Evolutionary conservation across 2,113 vertebrate genomes (phyloP), one percentile per base, ranked within the genome.

Genomic region (Eclectus roratus): DNA sequence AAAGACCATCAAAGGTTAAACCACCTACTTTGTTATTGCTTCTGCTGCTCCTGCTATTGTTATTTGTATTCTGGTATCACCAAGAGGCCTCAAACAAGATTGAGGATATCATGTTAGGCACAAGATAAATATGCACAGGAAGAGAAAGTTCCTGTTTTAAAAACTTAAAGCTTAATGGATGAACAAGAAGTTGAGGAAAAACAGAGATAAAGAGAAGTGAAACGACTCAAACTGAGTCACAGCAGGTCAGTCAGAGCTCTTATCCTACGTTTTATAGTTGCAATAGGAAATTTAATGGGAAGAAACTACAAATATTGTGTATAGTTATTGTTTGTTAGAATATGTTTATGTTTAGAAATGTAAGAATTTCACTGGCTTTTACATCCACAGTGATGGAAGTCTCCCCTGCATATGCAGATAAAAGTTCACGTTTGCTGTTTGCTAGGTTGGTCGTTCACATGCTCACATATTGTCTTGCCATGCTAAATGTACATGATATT

Each of bases 101-200:
- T 4, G 19, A 90, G 88, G 37, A 61, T 0, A 2, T 79, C 94
- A 71, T 17, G 43, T 95, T 76, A 91, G 77, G 93, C 70, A 85
- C 92, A 94, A 90, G 69, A 94, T 65, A 97, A 96, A 97, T 91
- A 97, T 24, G 86, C 88, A 92, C 88, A 94, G 92, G 94, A 96
- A 94, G 80, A 89, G 73, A 95, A 96, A 92, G 83, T 94, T 94
- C 88, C 88, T 93, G 88, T 83, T 91, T 66, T 85, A 92, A 92
- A 91, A 89, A 76, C 47, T 52, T 71, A 55, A 85, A 85, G 19
- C 43, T 70, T 94, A 93, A 91, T 76, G 80, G 92, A 47, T 71
- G 96, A 95, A 72, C 82, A 93, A 94, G 56, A 70, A 64, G 35
- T 17, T 84, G 64, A 76, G 43, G 80, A 71, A 84, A 94, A 95